phyloP scores from a whole-genome alignment of 2,797 vertebrate species.

The Erithacus rubecula region DNA sequence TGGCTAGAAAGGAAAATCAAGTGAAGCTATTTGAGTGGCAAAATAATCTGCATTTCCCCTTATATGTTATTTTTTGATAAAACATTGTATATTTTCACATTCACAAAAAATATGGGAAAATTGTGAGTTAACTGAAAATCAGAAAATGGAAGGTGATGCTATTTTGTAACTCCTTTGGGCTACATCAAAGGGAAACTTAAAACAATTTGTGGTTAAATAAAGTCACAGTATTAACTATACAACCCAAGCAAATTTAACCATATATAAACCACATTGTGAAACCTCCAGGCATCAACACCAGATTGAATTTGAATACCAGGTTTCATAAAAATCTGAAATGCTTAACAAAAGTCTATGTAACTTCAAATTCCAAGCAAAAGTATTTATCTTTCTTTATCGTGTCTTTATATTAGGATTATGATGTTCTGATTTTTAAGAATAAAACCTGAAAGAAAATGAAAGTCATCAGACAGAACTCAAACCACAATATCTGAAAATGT shows the following conservation, averaged over 20 bases:
- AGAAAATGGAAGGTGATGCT: neutral
- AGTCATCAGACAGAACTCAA: neutral
- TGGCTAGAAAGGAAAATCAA: neutral
- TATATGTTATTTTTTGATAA: neutral
- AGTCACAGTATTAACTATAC: neutral
- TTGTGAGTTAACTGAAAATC: neutral
- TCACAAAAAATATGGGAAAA: neutral
- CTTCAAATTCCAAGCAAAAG: neutral
- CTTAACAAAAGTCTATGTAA: accelerated
- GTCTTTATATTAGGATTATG: neutral
- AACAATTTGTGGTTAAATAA: neutral
- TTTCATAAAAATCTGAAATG: neutral
- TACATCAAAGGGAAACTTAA: neutral
- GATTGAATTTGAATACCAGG: neutral
- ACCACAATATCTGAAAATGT: neutral
- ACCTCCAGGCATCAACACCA: accelerated
- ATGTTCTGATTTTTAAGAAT: neutral
- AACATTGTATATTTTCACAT: neutral
- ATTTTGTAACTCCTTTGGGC: neutral
- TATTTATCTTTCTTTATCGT: neutral
- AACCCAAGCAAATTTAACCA: neutral
- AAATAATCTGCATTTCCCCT: neutral
- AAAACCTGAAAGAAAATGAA: neutral
- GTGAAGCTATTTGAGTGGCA: neutral
- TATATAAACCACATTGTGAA: neutral